Conservation (phyloP, 2,113 vertebrate species). For the Oryzias celebensis region DNA sequence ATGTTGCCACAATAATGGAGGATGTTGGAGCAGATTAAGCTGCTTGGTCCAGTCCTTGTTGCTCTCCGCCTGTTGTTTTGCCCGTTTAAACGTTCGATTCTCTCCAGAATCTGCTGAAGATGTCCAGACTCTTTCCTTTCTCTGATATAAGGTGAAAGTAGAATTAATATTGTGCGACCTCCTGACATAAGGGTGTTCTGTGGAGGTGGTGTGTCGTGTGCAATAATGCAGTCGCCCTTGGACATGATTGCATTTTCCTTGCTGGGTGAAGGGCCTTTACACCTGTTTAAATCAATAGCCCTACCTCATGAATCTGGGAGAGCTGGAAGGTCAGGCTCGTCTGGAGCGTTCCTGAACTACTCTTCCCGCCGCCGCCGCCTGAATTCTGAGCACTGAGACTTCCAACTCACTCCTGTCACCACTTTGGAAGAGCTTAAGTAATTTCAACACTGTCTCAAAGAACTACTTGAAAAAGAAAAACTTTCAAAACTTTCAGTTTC, state of each 20-base stretch:
- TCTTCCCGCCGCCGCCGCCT: conserved; percentile 8
- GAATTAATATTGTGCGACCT: conserved; percentile 48
- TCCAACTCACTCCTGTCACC: neutral
- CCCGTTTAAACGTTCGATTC: neutral
- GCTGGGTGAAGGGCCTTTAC: conserved; percentile 57
- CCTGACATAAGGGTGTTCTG: conserved; percentile 45
- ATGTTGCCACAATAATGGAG: too few relatives aligned
- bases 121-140: neutral
- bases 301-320: conserved; percentile 69
- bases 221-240: conserved; percentile 55
- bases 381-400: neutral
- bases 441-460: neutral
- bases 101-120: conserved; percentile 7
- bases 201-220: conserved; percentile 42
- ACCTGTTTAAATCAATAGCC: conserved; percentile 77
- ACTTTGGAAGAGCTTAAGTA: neutral
- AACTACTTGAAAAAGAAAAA: neutral
- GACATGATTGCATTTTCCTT: conserved; percentile 70
- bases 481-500: neutral
- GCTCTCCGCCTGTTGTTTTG: too few relatives aligned
- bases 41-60: too few relatives aligned
- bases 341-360: conserved; percentile 16
- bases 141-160: conserved; percentile 25
- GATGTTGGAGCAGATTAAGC: too few relatives aligned
- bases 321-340: conserved; percentile 56